These are phyloP conservation scores for Microtus oregoni DNA, from an alignment of 2,113 vertebrate genomes.

Conservation along the genomic window DNA sequence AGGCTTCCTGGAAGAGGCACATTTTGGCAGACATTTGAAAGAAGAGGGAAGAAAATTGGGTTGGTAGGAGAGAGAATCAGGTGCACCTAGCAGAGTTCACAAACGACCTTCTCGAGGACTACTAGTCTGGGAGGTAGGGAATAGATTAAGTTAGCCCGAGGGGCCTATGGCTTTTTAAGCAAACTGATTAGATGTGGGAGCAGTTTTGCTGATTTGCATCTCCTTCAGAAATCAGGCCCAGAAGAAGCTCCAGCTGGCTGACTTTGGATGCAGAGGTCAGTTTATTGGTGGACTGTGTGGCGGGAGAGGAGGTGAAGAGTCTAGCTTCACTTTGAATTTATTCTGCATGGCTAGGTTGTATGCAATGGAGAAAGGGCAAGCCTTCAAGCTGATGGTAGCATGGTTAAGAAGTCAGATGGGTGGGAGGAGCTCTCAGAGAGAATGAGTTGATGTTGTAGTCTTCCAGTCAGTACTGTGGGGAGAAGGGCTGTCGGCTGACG, in stretches of 20 bases:
- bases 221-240: neutral
- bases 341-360: neutral
- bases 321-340: neutral
- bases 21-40: neutral
- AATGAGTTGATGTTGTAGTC: neutral
- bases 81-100: neutral
- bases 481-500: neutral
- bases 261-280: neutral
- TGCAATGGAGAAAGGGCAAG: neutral
- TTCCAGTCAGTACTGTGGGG: neutral
- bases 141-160: neutral
- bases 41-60: neutral
- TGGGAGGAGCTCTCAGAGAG: neutral
- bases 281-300: neutral
- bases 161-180: neutral
- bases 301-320: neutral
- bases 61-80: no score
- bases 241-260: neutral
- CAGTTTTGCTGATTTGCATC: rapidly evolving
- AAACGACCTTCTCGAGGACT: neutral
- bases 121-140: neutral
- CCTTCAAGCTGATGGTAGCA: no score
- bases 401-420: neutral
- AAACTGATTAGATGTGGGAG: neutral
- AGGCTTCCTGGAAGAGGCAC: neutral